phyloP scores from a whole-genome alignment of 2,797 vertebrate genomes.

The Cuniculus paca region DNA sequence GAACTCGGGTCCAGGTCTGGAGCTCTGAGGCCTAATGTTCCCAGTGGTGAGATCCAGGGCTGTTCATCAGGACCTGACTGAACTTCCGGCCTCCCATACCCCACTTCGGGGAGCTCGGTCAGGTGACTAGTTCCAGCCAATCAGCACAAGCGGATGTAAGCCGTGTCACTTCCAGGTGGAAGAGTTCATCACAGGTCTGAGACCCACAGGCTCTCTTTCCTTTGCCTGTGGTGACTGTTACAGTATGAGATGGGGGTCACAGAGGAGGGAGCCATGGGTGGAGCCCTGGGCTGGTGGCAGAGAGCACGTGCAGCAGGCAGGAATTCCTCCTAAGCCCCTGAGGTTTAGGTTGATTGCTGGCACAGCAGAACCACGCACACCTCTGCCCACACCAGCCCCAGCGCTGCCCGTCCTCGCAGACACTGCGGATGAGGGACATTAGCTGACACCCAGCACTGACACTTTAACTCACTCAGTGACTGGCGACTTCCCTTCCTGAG shows the following conservation, averaged over 20 bases:
- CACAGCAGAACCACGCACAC: background rate
- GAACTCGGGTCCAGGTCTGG: rapidly evolving
- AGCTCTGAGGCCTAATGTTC: background rate
- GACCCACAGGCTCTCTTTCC: background rate
- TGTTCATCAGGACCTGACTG: background rate
- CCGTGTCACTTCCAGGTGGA: no score
- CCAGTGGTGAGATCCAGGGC: rapidly evolving
- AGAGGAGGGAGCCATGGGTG: background rate
- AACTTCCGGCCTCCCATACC: rapidly evolving
- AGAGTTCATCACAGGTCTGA: no score
- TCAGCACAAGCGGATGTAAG: background rate
- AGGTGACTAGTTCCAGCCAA: background rate
- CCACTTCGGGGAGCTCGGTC: background rate
- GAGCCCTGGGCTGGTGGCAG: background rate
- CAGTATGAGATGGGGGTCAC: background rate
- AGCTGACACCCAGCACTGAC: background rate
- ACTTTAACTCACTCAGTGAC: background rate
- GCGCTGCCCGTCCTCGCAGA: rapidly evolving
- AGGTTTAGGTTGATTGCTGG: background rate
- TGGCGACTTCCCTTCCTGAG: background rate
- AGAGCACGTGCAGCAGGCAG: rapidly evolving
- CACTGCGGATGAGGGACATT: no score
- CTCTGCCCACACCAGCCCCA: rapidly evolving
- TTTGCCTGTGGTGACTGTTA: background rate
- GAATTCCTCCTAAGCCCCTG: background rate